These are phyloP conservation scores for Takifugu ocellatus DNA, from an alignment of 2,797 vertebrate genomes.

Conservation along the genomic window DNA sequence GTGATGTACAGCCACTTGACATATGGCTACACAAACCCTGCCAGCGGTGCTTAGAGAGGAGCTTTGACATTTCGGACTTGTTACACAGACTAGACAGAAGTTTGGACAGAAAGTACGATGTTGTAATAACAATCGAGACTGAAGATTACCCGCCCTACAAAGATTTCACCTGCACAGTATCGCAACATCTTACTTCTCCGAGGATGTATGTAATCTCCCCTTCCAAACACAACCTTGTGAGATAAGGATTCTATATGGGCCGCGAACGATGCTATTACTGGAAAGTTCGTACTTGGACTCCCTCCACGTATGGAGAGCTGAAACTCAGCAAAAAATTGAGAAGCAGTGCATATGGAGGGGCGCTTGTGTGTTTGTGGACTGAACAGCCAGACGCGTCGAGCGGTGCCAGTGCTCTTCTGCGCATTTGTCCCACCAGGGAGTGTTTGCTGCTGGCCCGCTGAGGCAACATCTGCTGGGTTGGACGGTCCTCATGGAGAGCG, in stretches of 20 bases:
- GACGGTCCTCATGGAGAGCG: slow-evolving; percentile 57
- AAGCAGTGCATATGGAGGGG: slow-evolving; percentile 50
- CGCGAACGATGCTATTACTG: slow-evolving; percentile 49
- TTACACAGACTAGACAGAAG: background rate
- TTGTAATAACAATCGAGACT: slow-evolving; percentile 14
- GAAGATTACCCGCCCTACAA: slow-evolving; percentile 1
- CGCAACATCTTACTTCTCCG: too few species aligned
- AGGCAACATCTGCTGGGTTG: slow-evolving; percentile 75
- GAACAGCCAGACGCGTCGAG: slow-evolving; percentile 67
- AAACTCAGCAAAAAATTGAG: slow-evolving; percentile 45
- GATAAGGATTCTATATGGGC: slow-evolving; percentile 34
- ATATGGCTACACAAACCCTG: slow-evolving; percentile 17
- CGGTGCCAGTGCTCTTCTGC: slow-evolving; percentile 53
- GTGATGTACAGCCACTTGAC: slow-evolving; percentile 40
- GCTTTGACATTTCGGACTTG: slow-evolving; percentile 18
- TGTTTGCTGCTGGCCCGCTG: slow-evolving; percentile 73
- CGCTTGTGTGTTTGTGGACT: slow-evolving; percentile 36
- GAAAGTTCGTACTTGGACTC: slow-evolving; percentile 45
- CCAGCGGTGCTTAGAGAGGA: slow-evolving; percentile 14
- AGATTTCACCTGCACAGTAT: slow-evolving; percentile 10
- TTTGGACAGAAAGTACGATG: slow-evolving; percentile 7
- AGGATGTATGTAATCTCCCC: slow-evolving; percentile 26
- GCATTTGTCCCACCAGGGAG: slow-evolving; percentile 62
- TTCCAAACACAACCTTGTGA: slow-evolving; percentile 36
- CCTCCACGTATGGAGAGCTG: background rate